A percentile compares a stretch with the other conserved stretches of the same genome.
Conservation (phyloP, 2,888 invertebrate species). For the Miltochrista miniata region DNA sequence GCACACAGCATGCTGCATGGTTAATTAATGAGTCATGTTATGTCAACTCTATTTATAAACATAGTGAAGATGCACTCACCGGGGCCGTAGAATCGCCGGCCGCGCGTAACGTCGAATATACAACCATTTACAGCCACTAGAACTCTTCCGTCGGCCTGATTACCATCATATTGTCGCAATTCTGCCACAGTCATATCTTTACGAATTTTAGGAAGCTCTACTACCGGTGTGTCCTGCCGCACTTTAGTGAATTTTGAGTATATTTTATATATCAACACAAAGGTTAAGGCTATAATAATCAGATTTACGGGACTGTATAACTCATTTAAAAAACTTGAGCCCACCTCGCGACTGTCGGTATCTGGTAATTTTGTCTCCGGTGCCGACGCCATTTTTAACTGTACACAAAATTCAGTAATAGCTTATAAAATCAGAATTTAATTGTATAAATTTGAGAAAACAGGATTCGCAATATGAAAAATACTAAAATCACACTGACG, state of each 20-base stretch:
- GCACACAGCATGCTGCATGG: slow-evolving; percentile 46
- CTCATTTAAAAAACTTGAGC: slow-evolving; percentile 59
- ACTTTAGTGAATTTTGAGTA: slow-evolving; percentile 70
- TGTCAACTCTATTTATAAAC: slow-evolving; percentile 71
- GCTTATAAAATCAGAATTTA: slow-evolving; percentile 29
- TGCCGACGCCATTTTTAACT: slow-evolving; percentile 58
- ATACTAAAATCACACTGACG: slow-evolving; percentile 62
- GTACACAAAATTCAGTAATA: slow-evolving; percentile 23
- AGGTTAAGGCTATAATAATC: slow-evolving; percentile 85
- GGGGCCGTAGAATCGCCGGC: slow-evolving; percentile 96
- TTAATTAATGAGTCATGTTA: slow-evolving; percentile 45
- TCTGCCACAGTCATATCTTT: slow-evolving; percentile 96
- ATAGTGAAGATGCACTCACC: slow-evolving; percentile 84
- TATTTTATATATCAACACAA: slow-evolving; percentile 87
- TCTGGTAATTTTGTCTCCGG: slow-evolving; percentile 59
- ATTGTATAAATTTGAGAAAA: slow-evolving; percentile 51
- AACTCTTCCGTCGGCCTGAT: slow-evolving; percentile 92
- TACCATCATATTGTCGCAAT: slow-evolving; percentile 93
- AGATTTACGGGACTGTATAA: slow-evolving; percentile 86
- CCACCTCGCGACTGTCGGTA: slow-evolving; percentile 44
- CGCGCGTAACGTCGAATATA: slow-evolving; percentile 97
- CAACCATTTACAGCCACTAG: slow-evolving; percentile 97
- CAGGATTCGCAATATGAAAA: slow-evolving; percentile 42
- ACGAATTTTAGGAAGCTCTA: slow-evolving; percentile 90
- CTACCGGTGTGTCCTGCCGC: slow-evolving; percentile 48